A percentile compares a stretch with the other conserved stretches of the same genome.
phyloP scores from a whole-genome alignment of 1,140 invertebrate genomes.

The Drusus annulatus region DNA sequence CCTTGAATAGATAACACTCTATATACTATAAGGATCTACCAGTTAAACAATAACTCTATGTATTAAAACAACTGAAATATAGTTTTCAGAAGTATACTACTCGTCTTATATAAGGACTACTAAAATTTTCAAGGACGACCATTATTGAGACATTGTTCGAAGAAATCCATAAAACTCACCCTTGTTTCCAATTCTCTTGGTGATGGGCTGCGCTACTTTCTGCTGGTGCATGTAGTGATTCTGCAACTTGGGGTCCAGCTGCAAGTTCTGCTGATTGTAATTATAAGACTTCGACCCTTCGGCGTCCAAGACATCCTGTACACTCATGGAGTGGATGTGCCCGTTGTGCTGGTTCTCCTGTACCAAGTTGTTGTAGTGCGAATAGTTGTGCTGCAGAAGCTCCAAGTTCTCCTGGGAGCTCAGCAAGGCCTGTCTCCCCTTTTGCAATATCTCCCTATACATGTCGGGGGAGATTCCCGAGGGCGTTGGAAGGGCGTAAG shows the following conservation, averaged over 20 bases:
- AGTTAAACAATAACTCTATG: too few species aligned
- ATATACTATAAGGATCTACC: too few species aligned
- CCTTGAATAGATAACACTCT: too few species aligned
- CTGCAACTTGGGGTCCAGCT: constrained; percentile 10
- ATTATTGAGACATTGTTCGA: too few species aligned
- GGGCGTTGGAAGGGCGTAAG: constrained; percentile 4
- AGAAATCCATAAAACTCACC: neutral
- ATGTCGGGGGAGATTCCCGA: neutral
- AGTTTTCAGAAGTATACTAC: neutral
- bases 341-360: constrained; percentile 20
- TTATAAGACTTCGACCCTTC: constrained; percentile 16
- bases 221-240: neutral
- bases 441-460: constrained; percentile 29
- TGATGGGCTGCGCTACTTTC: constrained; percentile 9
- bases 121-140: neutral
- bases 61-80: too few species aligned
- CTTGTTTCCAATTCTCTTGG: constrained; percentile 28
- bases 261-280: constrained; percentile 3
- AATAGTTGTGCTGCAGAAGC: constrained; percentile 28
- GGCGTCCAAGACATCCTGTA: constrained; percentile 14
- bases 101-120: neutral
- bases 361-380: constrained; percentile 30
- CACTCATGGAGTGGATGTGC: constrained; percentile 22
- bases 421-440: constrained; percentile 25
- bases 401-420: constrained; percentile 37